These are phyloP conservation scores for Ypsolopha scabrella DNA, from an alignment of 2,888 invertebrate genomes.

Conservation along the genomic window DNA sequence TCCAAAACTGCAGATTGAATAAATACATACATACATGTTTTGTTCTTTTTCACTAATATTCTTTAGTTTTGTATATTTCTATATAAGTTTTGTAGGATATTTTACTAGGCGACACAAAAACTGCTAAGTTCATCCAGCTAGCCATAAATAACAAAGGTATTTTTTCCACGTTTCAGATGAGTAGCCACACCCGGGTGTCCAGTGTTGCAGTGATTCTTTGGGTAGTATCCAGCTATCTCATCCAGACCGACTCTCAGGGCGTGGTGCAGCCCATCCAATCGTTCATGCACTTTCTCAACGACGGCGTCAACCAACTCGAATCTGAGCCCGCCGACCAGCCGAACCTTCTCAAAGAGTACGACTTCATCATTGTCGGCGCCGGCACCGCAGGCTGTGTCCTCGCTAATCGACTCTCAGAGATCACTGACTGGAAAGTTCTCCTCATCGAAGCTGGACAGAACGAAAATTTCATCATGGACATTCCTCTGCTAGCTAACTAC, in stretches of 20 bases:
- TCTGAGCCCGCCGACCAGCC: constrained; percentile 67
- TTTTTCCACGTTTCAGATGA: constrained; percentile 47
- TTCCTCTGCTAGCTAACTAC: constrained; percentile 79
- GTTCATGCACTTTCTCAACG: constrained; percentile 60
- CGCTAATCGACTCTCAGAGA: constrained; percentile 80
- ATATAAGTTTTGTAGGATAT: no score
- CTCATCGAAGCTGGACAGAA: constrained; percentile 80
- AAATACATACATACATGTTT: no score
- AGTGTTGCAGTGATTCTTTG: constrained; percentile 26
- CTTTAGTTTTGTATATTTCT: no score
- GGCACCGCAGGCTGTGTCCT: constrained; percentile 84
- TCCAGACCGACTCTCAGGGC: constrained; percentile 32
- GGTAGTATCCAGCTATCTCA: constrained; percentile 23
- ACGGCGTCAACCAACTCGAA: constrained; percentile 61
- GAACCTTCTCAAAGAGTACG: constrained; percentile 71
- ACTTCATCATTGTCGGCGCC: constrained; percentile 83
- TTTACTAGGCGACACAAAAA: no score
- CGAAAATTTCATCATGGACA: constrained; percentile 81
- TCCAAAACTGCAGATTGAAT: no score
- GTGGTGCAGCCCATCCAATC: constrained; percentile 50
- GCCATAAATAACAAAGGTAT: neutral
- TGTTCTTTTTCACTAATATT: no score
- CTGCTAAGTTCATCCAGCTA: no score
- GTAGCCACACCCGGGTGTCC: constrained; percentile 27
- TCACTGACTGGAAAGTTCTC: constrained; percentile 75